phyloP scores from a whole-genome alignment of 2,113 vertebrate species.

The Phaethornis superciliosus region DNA sequence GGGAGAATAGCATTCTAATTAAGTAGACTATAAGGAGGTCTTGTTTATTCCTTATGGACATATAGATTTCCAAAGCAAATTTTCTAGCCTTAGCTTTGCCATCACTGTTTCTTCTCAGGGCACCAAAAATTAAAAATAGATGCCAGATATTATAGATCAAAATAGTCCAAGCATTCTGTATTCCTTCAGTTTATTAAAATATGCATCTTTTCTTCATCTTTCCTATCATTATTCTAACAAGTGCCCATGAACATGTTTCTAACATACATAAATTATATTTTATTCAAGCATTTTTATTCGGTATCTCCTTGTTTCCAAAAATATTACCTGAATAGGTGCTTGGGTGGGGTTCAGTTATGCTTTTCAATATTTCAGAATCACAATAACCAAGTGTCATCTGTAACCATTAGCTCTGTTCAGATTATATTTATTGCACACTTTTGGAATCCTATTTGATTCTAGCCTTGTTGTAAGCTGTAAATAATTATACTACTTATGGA shows the following conservation, averaged over 20 bases:
- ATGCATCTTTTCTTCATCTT: not conserved
- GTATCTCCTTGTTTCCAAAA: not conserved
- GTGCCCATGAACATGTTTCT: not conserved
- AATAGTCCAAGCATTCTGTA: not conserved
- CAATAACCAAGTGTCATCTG: not conserved
- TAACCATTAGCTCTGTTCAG: not conserved
- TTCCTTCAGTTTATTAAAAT: not conserved
- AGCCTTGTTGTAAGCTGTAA: not conserved
- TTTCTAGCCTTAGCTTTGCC: not conserved
- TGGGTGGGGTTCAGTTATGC: not conserved
- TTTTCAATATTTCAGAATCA: not conserved
- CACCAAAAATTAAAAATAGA: too few relatives aligned
- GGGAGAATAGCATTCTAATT: not conserved
- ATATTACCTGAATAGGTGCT: not conserved
- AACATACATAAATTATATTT: not conserved
- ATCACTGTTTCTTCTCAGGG: not conserved
- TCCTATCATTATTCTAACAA: not conserved
- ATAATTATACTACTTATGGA: not conserved
- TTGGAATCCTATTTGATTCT: not conserved
- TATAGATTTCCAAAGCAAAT: not conserved
- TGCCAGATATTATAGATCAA: too few relatives aligned
- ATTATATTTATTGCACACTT: not conserved
- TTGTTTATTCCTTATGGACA: not conserved
- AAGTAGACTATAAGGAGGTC: not conserved
- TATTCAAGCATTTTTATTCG: not conserved